Conservation (phyloP, 2,113 vertebrate species). For the Pithys albifrons region DNA sequence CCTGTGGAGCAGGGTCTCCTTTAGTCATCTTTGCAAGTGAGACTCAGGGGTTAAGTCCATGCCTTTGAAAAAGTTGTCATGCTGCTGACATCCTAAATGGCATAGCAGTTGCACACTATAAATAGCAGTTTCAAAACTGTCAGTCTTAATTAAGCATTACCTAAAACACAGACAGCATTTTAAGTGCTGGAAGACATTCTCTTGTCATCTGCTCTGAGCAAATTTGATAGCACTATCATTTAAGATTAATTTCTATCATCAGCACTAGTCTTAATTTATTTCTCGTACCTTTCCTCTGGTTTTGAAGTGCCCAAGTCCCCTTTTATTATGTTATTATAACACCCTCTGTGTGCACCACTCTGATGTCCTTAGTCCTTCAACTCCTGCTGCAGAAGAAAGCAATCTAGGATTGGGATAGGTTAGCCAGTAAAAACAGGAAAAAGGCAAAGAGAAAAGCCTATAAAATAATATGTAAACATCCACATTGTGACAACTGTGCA, state of each 20-base stretch:
- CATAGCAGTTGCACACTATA: slow-evolving; percentile 14
- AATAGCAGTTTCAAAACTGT: slow-evolving; percentile 44
- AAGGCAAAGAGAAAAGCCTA: neutral
- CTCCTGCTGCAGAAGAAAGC: neutral
- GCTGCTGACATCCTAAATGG: neutral
- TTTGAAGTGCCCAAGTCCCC: neutral
- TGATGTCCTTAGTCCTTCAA: neutral
- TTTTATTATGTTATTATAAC: neutral
- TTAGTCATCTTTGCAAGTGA: neutral
- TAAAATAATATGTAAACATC: neutral
- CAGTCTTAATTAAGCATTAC: slow-evolving; percentile 47
- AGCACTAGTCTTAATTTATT: neutral
- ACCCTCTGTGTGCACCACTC: neutral
- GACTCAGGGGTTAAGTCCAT: neutral
- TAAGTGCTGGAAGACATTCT: slow-evolving; percentile 34
- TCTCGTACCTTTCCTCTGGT: neutral
- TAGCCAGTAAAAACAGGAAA: neutral
- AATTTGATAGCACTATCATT: slow-evolving; percentile 9
- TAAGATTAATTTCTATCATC: slow-evolving; percentile 11
- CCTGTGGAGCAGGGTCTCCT: neutral
- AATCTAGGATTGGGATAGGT: neutral
- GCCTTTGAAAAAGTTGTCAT: neutral
- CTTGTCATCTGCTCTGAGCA: slow-evolving; percentile 21
- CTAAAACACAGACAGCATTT: slow-evolving; percentile 48
- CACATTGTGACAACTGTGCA: neutral